These are phyloP conservation scores for Oscheius onirici DNA, from an alignment of 2,888 invertebrate species.

Conservation along the genomic window DNA sequence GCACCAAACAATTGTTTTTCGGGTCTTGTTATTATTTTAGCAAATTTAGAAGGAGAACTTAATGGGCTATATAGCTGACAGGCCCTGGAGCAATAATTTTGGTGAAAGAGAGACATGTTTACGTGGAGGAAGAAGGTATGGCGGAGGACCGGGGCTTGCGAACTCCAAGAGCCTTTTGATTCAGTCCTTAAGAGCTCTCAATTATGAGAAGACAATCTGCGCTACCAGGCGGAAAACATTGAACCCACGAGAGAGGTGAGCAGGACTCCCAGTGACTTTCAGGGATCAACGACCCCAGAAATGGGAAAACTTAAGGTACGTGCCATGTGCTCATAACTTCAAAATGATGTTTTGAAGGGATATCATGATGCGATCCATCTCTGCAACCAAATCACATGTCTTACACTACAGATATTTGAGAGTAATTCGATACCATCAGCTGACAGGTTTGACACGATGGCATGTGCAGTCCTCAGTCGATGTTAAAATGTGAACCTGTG, in stretches of 20 bases:
- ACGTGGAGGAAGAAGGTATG: neutral
- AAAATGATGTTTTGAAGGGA: too few species aligned
- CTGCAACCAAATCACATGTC: neutral
- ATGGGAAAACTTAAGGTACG: too few species aligned
- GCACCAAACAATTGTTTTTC: constrained; percentile 10
- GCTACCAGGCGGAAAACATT: constrained; percentile 9
- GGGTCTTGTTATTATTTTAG: neutral
- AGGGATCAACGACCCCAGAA: too few species aligned
- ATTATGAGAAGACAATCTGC: constrained; percentile 1
- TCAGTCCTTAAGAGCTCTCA: neutral
- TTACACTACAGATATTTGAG: neutral
- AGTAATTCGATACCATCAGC: neutral
- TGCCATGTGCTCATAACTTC: too few species aligned
- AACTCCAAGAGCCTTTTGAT: neutral
- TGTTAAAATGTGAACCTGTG: too few species aligned
- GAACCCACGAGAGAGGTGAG: too few species aligned
- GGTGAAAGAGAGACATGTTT: neutral
- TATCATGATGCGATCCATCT: too few species aligned
- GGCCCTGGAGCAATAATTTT: neutral
- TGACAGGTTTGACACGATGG: constrained; percentile 2
- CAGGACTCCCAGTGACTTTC: too few species aligned
- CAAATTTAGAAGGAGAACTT: neutral
- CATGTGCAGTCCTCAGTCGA: too few species aligned
- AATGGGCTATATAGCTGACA: neutral
- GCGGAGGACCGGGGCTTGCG: neutral